A percentile compares a stretch with the other conserved stretches of the same genome.
Evolutionary conservation across 2,888 invertebrate species (phyloP).

Genomic region (Gandaritis pyraliata): DNA sequence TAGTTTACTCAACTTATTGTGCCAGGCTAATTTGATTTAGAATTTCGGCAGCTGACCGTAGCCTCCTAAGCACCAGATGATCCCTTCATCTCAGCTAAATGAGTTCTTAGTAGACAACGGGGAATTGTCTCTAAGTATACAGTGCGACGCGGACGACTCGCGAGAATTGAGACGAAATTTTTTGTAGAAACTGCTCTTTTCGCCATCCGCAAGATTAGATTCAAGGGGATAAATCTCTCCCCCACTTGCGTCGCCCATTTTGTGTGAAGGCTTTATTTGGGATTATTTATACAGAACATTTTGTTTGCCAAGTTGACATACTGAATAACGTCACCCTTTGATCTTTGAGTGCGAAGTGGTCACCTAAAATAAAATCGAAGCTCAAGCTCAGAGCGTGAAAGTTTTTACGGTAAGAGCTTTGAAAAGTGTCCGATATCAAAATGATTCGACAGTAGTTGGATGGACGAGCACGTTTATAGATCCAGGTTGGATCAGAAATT

Average conservation of each 20-base stretch:
- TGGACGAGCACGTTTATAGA: conserved; percentile 31
- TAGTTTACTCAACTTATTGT: neutral
- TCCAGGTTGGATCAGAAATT: conserved; percentile 50
- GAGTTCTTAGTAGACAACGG: conserved; percentile 61
- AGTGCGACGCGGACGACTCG: conserved; percentile 55
- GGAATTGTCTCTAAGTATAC: conserved; percentile 63
- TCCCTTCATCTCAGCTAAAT: conserved; percentile 59
- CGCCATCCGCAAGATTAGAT: conserved; percentile 81
- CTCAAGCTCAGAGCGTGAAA: conserved; percentile 14
- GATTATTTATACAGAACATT: conserved; percentile 79
- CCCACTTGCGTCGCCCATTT: conserved; percentile 71
- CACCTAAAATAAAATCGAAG: conserved; percentile 48
- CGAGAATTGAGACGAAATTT: conserved; percentile 67
- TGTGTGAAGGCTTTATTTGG: conserved; percentile 76
- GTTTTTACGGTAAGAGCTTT: neutral
- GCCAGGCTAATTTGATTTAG: neutral
- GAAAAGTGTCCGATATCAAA: neutral
- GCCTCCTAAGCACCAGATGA: conserved; percentile 49
- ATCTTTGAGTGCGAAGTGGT: conserved; percentile 53
- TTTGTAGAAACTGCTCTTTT: conserved; percentile 76
- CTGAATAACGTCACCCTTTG: conserved; percentile 68
- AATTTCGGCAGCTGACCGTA: conserved; percentile 9
- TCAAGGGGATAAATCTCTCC: conserved; percentile 80
- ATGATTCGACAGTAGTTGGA: neutral
- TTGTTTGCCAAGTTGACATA: conserved; percentile 64